Conservation (phyloP, 2,888 invertebrate genomes). For the Pterobdella sp. region DNA sequence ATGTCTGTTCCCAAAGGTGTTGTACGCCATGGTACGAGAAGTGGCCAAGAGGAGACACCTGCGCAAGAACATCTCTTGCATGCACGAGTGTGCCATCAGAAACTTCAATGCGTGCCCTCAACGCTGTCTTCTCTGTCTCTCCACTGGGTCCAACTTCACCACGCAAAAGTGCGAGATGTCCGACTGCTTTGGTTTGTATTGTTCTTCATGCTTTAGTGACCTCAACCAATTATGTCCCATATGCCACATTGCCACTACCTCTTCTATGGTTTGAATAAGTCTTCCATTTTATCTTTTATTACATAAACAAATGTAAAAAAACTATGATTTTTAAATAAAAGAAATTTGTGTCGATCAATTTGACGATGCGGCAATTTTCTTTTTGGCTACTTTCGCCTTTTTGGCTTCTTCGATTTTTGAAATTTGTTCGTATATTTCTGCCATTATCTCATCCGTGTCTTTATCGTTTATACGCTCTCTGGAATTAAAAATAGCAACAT, state of each 20-base stretch:
- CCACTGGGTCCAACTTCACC: neutral
- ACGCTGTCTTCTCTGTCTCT: conserved; percentile 10
- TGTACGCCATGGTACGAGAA: neutral
- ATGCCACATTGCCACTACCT: neutral
- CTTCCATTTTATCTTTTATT: too few relatives aligned
- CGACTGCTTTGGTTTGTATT: neutral
- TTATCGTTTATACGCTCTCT: conserved; percentile 70
- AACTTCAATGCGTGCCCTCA: neutral
- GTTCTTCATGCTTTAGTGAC: neutral
- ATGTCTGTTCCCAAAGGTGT: neutral
- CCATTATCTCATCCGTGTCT: conserved; percentile 75
- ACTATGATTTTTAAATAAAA: too few relatives aligned
- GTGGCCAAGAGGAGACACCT: neutral
- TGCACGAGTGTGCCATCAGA: conserved; percentile 1
- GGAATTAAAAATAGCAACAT: too few relatives aligned
- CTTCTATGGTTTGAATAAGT: neutral
- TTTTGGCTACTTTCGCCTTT: conserved; percentile 46
- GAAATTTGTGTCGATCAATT: neutral
- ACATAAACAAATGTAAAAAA: too few relatives aligned
- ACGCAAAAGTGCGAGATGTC: neutral
- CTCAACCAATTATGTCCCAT: neutral
- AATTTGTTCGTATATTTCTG: conserved; percentile 59
- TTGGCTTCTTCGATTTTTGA: conserved; percentile 28
- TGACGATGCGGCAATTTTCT: neutral
- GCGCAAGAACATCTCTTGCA: neutral